phyloP scores from a whole-genome alignment of 2,113 vertebrate species.

The Plotosus lineatus region DNA sequence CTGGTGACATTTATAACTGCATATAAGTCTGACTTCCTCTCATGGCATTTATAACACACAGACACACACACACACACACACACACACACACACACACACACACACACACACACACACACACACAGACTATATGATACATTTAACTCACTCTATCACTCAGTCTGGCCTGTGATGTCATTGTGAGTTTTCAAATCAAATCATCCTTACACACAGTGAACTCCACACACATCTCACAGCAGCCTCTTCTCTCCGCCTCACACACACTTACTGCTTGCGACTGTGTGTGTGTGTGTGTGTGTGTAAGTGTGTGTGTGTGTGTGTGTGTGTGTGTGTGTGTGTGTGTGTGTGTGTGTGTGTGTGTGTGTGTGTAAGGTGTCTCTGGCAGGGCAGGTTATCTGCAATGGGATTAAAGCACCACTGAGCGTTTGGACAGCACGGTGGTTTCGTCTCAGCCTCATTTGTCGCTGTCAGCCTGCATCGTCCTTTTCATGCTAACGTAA shows the following conservation, averaged over 20 bases:
- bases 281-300: no score
- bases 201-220: not conserved
- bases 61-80: not conserved
- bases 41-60: not conserved
- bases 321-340: not conserved
- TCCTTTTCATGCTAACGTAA: constrained; percentile 57
- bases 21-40: constrained; percentile 1
- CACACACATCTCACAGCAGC: no score
- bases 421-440: constrained; percentile 60
- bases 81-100: not conserved
- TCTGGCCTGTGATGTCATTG: not conserved
- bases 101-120: constrained; percentile 2
- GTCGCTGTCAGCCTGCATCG: constrained; percentile 62
- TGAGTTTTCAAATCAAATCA: not conserved
- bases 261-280: no score
- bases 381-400: constrained; percentile 57
- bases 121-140: not conserved
- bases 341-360: not conserved
- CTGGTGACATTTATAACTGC: constrained; percentile 23
- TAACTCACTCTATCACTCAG: not conserved
- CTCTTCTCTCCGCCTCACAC: no score
- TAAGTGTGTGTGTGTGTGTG: no score
- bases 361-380: not conserved
- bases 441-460: constrained; percentile 61
- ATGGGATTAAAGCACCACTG: constrained; percentile 58